Conservation (phyloP, 1,140 invertebrate species). For the Andrena cerasifolii region DNA sequence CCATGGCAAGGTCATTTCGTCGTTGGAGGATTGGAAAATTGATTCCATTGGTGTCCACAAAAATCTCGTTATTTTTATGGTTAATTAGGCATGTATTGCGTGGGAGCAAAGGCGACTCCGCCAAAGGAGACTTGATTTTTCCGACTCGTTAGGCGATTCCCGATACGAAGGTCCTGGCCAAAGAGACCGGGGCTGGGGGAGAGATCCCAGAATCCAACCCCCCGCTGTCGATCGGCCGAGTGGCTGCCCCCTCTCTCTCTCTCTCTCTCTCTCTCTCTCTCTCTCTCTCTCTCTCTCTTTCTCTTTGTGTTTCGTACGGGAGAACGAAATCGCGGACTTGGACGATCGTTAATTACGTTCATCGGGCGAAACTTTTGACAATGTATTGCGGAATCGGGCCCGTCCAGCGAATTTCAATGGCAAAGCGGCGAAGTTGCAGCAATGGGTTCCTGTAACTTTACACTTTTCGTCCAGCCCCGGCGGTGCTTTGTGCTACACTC, state of each 20-base stretch:
- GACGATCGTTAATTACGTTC: conserved; percentile 60
- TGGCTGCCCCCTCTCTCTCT: conserved; percentile 21
- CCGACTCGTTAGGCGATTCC: conserved; percentile 78
- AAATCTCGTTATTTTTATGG: conserved; percentile 81
- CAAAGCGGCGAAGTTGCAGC: conserved; percentile 32
- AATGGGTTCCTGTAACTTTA: conserved; percentile 30
- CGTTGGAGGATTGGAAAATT: conserved; percentile 45
- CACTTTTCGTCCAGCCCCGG: conserved; percentile 32
- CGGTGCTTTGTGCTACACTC: conserved; percentile 18
- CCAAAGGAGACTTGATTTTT: conserved; percentile 77
- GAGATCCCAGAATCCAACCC: conserved; percentile 12
- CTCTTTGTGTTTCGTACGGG: conserved; percentile 52
- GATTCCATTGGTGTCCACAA: conserved; percentile 64
- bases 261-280: conserved; percentile 32
- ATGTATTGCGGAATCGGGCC: conserved; percentile 41
- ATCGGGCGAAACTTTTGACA: conserved; percentile 49
- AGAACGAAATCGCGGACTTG: conserved; percentile 58
- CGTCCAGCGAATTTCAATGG: conserved; percentile 40
- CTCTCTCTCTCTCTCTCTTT: conserved; percentile 17
- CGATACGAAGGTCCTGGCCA: conserved; percentile 53
- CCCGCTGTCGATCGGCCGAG: background rate
- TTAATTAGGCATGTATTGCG: conserved; percentile 76
- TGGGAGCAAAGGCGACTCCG: conserved; percentile 51
- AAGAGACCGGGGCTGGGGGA: conserved; percentile 51
- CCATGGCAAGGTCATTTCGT: background rate